Evolutionary conservation across 1,140 invertebrate genomes (phyloP).

Genomic region (Orchestia grillus): DNA sequence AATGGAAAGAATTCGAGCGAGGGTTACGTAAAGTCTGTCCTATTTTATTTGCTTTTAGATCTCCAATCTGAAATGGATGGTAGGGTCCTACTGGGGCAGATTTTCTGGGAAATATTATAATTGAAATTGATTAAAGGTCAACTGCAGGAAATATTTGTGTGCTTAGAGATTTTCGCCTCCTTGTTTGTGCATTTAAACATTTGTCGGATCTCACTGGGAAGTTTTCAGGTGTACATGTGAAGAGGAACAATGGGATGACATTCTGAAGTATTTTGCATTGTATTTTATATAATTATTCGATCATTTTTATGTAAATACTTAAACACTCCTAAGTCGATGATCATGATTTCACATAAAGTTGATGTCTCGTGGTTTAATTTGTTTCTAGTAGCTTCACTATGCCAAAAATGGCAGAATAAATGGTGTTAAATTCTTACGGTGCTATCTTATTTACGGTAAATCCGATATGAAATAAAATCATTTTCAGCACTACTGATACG

Average conservation of each 20-base stretch:
- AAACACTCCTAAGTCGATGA: no score
- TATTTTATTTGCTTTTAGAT: not conserved
- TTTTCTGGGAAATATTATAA: not conserved
- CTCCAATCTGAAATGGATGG: not conserved
- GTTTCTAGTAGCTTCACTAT: no score
- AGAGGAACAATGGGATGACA: not conserved
- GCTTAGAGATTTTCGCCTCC: not conserved
- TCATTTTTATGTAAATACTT: not conserved
- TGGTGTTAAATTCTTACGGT: no score
- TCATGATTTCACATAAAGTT: no score
- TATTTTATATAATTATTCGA: not conserved
- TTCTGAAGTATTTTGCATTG: not conserved
- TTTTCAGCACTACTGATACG: no score
- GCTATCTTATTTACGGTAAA: no score
- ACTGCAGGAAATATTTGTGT: not conserved
- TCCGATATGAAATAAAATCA: no score
- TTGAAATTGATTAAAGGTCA: not conserved
- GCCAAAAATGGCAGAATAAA: no score
- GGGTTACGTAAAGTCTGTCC: conserved; percentile 6
- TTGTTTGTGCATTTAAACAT: not conserved
- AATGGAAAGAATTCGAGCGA: not conserved
- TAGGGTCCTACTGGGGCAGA: not conserved
- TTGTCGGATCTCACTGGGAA: not conserved
- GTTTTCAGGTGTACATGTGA: not conserved
- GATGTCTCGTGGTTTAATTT: no score